Conservation (phyloP, 2,113 vertebrate genomes). For the Gavia stellata region DNA sequence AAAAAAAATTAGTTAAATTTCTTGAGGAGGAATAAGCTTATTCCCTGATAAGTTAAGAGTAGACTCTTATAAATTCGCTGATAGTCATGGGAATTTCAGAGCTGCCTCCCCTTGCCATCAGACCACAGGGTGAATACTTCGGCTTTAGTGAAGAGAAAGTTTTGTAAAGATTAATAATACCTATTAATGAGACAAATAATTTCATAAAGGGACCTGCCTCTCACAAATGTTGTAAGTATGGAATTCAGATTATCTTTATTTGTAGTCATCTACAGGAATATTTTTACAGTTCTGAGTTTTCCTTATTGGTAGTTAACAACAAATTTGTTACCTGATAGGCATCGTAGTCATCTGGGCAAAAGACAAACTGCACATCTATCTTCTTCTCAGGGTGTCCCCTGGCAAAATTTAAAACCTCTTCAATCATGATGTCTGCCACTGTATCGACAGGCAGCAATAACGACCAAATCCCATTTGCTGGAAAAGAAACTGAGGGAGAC, state of each 20-base stretch:
- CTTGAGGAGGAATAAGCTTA: neutral
- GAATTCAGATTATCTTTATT: neutral
- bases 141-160: neutral
- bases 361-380: constrained; percentile 73
- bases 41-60: neutral
- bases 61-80: neutral
- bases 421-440: constrained; percentile 68
- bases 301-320: neutral
- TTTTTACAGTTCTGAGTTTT: neutral
- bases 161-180: neutral
- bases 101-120: neutral
- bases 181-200: neutral
- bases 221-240: neutral
- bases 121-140: neutral
- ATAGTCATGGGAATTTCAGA: neutral
- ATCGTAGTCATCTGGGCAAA: constrained; percentile 34
- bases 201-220: neutral
- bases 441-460: neutral
- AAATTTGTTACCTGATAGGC: constrained; percentile 68
- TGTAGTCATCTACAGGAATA: neutral
- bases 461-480: constrained; percentile 69
- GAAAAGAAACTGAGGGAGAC: constrained; percentile 77
- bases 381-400: fast-evolving
- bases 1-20: neutral
- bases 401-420: constrained; percentile 61